Evolutionary conservation across 2,888 invertebrate genomes (phyloP).

Genomic region (Ctena decussata): DNA sequence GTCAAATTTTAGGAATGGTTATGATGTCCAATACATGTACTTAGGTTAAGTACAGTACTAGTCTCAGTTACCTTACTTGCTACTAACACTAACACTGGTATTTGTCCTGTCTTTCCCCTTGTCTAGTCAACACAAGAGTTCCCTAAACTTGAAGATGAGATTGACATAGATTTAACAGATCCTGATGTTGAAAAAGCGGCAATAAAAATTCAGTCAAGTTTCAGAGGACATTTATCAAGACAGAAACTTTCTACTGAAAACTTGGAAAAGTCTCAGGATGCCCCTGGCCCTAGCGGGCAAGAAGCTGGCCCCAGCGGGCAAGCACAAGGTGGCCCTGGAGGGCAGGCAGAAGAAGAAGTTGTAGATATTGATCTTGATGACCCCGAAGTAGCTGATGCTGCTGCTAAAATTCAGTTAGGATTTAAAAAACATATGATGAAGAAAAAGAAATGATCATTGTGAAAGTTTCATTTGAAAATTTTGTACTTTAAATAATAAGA

Average conservation of each 20-base stretch:
- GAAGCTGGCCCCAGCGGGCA: background rate
- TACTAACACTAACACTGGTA: background rate
- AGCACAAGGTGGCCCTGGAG: background rate
- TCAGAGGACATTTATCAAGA: conserved; percentile 64
- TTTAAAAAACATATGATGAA: conserved; percentile 69
- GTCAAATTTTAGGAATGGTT: too few species aligned
- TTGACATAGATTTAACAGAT: conserved; percentile 78
- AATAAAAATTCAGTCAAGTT: conserved; percentile 79
- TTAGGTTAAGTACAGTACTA: too few species aligned
- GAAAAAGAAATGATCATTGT: conserved; percentile 33
- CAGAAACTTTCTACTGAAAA: conserved; percentile 31
- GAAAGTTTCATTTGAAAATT: too few species aligned
- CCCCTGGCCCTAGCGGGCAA: background rate
- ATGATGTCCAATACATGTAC: too few species aligned
- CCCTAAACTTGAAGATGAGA: conserved; percentile 60
- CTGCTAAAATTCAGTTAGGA: conserved; percentile 84
- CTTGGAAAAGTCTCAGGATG: conserved; percentile 13
- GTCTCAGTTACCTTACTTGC: too few species aligned
- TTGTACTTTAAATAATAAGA: background rate
- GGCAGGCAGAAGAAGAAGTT: conserved; percentile 38
- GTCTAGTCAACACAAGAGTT: background rate
- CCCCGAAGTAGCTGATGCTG: conserved; percentile 72
- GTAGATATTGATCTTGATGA: conserved; percentile 72
- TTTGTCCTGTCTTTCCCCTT: background rate
- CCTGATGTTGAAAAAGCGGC: conserved; percentile 76